These are phyloP conservation scores for Synanthedon tipuliformis DNA, from an alignment of 2,888 invertebrate genomes.

Conservation along the genomic window DNA sequence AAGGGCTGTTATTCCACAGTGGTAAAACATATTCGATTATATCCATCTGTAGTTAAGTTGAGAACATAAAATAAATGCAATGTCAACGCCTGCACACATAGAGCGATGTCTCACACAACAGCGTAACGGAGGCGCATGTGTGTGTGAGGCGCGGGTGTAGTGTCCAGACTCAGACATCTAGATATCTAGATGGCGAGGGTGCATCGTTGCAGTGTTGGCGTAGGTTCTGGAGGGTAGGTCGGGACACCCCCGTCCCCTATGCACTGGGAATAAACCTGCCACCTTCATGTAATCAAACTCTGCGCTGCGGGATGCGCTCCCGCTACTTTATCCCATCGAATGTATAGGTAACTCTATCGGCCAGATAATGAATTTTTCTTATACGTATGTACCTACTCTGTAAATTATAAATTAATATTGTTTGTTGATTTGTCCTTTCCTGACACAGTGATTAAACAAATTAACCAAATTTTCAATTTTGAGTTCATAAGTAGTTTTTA, in stretches of 20 bases:
- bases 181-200: constrained; percentile 43
- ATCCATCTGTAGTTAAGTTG: too few relatives aligned
- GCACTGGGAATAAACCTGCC: constrained; percentile 16
- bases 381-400: neutral
- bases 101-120: constrained; percentile 3
- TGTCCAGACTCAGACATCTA: constrained; percentile 33
- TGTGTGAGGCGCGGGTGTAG: constrained; percentile 15
- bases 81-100: constrained; percentile 7
- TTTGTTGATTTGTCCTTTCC: too few relatives aligned
- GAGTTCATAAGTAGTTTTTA: too few relatives aligned
- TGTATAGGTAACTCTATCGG: neutral
- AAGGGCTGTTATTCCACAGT: too few relatives aligned
- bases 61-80: constrained; percentile 13
- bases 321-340: neutral
- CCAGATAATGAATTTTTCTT: neutral
- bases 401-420: too few relatives aligned
- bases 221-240: constrained; percentile 55
- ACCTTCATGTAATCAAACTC: constrained; percentile 46
- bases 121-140: constrained; percentile 6
- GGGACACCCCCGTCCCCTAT: constrained; percentile 20
- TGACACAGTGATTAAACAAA: too few relatives aligned
- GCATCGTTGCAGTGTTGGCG: constrained; percentile 59
- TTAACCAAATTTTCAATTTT: too few relatives aligned
- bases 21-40: too few relatives aligned
- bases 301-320: constrained; percentile 10